Base-by-base conservation (phyloP, 2,113 vertebrate species). In the Mohoua ochrocephala region DNA sequence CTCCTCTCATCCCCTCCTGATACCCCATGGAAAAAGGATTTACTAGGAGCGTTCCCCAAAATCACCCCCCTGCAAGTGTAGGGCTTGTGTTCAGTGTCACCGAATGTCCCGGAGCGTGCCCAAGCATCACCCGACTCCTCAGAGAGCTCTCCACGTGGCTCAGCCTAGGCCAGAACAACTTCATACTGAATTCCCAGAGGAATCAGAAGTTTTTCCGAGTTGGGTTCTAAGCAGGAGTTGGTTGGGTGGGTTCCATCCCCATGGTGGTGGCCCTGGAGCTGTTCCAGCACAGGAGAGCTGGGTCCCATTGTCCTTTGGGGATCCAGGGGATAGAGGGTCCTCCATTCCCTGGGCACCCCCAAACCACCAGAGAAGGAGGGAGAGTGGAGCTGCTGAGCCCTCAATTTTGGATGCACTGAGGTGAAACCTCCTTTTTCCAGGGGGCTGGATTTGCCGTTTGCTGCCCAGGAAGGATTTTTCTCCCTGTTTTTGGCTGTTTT, bases 111-210 rank as follows among this genome's bases (percentile, higher is more conserved):
- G 3, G 4, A 16, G 27, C 1, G 4, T 11, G 14, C 19, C 42
- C 24, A 2, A 0, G 10, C 10, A 0, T 8, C 31, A 2, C 37
- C 4, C 23, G 3, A 31, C 26, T 69, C 50, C 49, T 11, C 4
- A 7, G 47, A 26, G 59, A 45, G 13, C 30, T 13, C 68, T 59
- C 31, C 3, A 2, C 1, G 5, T 5, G 83, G 23, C 41, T 44
- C 69, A 35, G 19, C 23, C 42, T 5, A 11, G 8, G 53, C 16
- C 16, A 33, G 19, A 30, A 21, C 19, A 8, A 18, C 6, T 42
- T 1, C 2, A 60, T 3, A 6, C 3, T 0, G 6, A 45, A 26
- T 44, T 50, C 22, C 15, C 3, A 1, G 24, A 7, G 13, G 7
- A 28, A 50, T 21, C 42, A 1, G n/a, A 61, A 52, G 33, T 37